Percentiles rank a stretch among this genome's conserved stretches.
Evolutionary conservation across 92 coral and sea anemone species (phyloP).

Genomic region (Porites divaricata): DNA sequence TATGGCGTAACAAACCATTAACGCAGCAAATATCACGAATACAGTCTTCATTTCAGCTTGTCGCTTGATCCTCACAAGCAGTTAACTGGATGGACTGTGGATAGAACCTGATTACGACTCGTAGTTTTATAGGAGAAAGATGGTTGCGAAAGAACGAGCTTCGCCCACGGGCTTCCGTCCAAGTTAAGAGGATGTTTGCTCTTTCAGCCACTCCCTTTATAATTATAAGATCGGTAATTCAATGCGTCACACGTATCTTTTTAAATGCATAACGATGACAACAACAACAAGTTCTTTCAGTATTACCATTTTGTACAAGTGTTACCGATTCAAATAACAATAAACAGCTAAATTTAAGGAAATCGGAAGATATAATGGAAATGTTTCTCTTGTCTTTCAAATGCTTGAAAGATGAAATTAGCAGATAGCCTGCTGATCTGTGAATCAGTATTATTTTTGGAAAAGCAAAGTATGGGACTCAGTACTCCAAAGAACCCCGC

Average conservation of each 20-base stretch:
- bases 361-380: too few relatives aligned
- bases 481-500: constrained; percentile 70
- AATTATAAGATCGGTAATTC: too few relatives aligned
- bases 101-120: not conserved
- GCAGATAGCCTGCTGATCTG: too few relatives aligned
- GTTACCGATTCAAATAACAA: too few relatives aligned
- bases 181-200: not conserved
- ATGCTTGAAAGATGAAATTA: too few relatives aligned
- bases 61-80: not conserved
- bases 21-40: not conserved
- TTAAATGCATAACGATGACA: too few relatives aligned
- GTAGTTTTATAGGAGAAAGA: not conserved
- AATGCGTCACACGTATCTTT: too few relatives aligned
- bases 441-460: constrained; percentile 55
- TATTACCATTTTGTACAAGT: too few relatives aligned
- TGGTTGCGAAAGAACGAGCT: constrained; percentile 9
- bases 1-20: not conserved
- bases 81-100: not conserved
- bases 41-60: constrained; percentile 7
- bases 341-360: too few relatives aligned
- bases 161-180: constrained; percentile 30
- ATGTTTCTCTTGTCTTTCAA: too few relatives aligned
- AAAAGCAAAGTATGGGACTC: constrained; percentile 79
- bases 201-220: too few relatives aligned
- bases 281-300: too few relatives aligned